Evolutionary conservation across 2,797 vertebrate species (phyloP), one percentile per base, ranked within the genome.

Genomic region (Arrhamphus sclerolepis): DNA sequence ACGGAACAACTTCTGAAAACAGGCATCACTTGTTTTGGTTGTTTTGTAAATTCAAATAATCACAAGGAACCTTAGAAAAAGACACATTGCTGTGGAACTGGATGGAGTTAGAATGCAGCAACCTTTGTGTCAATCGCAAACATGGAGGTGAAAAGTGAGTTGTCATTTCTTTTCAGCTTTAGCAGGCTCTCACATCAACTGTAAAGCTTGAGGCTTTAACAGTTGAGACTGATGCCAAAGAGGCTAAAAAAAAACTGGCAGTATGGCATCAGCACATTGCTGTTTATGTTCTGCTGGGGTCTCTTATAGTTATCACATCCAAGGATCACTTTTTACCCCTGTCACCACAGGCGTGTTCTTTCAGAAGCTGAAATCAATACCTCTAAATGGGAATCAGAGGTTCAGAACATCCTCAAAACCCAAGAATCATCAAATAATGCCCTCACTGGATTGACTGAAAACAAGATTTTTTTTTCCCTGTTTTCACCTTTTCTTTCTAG

Each of bases 311-410:
- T 92, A 80, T 86, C 86, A 79, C 56, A 80, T 68, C 75, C 63
- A 52, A 84, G 73, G 60, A 79, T 84, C 78, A 62, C 76, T 83
- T 82, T 74, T 75, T 77, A 47, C 56, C 54, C 75, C 64, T 75
- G 82, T 87, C 84, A 88, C 80, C 75, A 81, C 77, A 70, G 82
- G 83, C 75, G 21, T 80, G 73, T 84, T 85, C 78, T 72, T 66
- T 65, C 34, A 39, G 10, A 78, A 73, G 70, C 52, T 78, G 73
- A 82, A 89, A 92, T 93, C 90, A 78, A 92, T 92, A 87, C 34
- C 17, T 76, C 70, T 88, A 88, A 92, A 90, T 78, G 69, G 76
- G 55, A 86, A 88, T 89, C 75, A 73, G 66, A 82, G 66, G 68
- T 75, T 85, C 69, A 22, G 78, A 85, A 62, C 73, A 73, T 82